Conservation (phyloP, 2,113 vertebrate species). For the Canis aureus region DNA sequence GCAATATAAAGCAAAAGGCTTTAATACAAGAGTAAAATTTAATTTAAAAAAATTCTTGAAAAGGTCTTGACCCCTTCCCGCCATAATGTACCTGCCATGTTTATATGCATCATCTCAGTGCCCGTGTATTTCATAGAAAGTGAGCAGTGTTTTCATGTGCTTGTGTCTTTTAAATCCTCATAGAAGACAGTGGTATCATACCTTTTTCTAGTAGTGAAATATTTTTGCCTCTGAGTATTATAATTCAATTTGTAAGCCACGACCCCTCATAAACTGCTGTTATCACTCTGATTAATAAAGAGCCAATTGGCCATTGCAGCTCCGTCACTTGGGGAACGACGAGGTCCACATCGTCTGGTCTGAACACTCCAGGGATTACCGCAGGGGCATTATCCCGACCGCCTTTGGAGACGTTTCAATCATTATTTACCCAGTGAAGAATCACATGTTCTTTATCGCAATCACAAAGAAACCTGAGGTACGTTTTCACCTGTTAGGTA, state of each 20-base stretch:
- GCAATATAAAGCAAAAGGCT: constrained; percentile 12
- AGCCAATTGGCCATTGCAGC: constrained; percentile 91
- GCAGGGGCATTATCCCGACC: constrained; percentile 97
- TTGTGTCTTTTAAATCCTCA: constrained; percentile 72
- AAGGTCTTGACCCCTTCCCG: not conserved
- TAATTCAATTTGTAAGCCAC: constrained; percentile 85
- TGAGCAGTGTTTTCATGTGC: constrained; percentile 62
- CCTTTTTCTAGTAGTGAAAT: constrained; percentile 81
- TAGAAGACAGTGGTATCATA: constrained; percentile 77
- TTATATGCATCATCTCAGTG: constrained; percentile 60
- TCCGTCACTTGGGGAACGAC: constrained; percentile 99
- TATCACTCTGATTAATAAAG: constrained; percentile 87
- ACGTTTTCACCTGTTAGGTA: constrained; percentile 52
- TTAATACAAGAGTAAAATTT: constrained; percentile 5
- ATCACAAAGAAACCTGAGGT: constrained; percentile 99
- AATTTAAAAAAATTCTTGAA: not conserved
- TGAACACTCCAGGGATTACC: constrained; percentile 98
- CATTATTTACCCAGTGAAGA: constrained; percentile 99
- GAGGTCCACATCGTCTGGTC: constrained; percentile 99
- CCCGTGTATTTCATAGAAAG: constrained; percentile 59
- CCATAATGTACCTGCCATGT: not conserved
- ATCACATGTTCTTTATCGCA: constrained; percentile 97
- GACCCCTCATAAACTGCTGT: constrained; percentile 84
- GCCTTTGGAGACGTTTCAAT: constrained; percentile 99
- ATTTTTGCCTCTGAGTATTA: constrained; percentile 81